These are phyloP conservation scores for Tympanoctomys barrerae DNA, from an alignment of 2,797 vertebrate genomes.

Conservation along the genomic window DNA sequence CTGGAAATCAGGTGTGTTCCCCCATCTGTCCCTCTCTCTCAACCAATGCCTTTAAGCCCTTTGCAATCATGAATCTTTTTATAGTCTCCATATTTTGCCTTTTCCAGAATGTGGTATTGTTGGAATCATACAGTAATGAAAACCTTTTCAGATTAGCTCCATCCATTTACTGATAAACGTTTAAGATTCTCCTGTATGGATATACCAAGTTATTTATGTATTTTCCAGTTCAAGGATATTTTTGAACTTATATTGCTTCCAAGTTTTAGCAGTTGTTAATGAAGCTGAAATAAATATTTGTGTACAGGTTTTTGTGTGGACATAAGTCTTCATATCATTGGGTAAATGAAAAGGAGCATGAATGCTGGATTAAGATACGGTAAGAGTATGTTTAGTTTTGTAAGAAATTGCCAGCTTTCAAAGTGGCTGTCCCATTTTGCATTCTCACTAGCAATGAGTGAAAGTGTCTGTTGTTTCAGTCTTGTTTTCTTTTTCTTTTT, in stretches of 20 bases:
- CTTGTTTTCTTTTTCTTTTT: not conserved
- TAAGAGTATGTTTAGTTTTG: not conserved
- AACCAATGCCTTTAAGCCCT: not conserved
- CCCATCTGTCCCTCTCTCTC: not conserved
- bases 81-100: not conserved
- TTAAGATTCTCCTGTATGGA: not conserved
- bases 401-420: not conserved
- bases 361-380: not conserved
- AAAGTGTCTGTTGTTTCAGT: not conserved
- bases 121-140: not conserved
- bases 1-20: not conserved
- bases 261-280: not conserved
- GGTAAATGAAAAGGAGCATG: not conserved
- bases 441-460: not conserved
- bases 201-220: not conserved
- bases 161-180: not conserved
- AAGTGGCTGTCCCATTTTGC: not conserved
- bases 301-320: not conserved
- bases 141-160: not conserved
- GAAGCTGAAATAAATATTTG: not conserved
- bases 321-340: not conserved
- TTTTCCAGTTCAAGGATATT: not conserved
- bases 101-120: not conserved
- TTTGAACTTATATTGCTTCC: not conserved
- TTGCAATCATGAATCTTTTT: not conserved